Percentiles rank a stretch among this genome's conserved stretches.
phyloP scores from a whole-genome alignment of 2,888 invertebrate species.

The Tethea ocularis region DNA sequence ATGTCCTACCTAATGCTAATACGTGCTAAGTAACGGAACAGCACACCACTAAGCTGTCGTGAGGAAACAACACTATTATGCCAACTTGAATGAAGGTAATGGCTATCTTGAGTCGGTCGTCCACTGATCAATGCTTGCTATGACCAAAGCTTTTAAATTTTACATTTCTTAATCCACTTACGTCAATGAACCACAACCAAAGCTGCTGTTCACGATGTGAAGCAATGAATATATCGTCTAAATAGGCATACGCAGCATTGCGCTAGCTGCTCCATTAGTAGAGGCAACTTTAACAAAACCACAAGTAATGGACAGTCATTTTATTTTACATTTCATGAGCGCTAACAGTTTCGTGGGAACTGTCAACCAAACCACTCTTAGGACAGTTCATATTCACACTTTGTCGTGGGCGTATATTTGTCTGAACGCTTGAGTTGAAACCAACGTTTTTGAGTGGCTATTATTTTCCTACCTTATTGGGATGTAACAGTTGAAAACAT shows the following conservation, averaged over 20 bases:
- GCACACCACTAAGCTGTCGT: slow-evolving; percentile 48
- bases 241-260: slow-evolving; percentile 11
- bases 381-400: slow-evolving; percentile 27
- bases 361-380: slow-evolving; percentile 49
- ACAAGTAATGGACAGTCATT: slow-evolving; percentile 60
- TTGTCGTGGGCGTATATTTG: slow-evolving; percentile 3
- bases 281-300: slow-evolving; percentile 24
- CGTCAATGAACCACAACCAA: background rate
- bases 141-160: background rate
- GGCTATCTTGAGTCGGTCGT: slow-evolving; percentile 12
- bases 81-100: slow-evolving; percentile 42
- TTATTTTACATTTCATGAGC: slow-evolving; percentile 63
- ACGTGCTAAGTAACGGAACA: slow-evolving; percentile 47
- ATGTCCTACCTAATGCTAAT: slow-evolving; percentile 37
- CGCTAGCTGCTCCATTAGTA: background rate
- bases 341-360: slow-evolving; percentile 66
- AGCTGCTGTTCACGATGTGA: background rate
- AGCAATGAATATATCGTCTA: slow-evolving; percentile 10
- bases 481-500: background rate
- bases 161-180: background rate
- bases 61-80: slow-evolving; percentile 55
- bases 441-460: background rate
- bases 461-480: background rate
- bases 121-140: background rate
- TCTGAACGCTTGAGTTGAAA: slow-evolving; percentile 1